Evolutionary conservation across 2,113 vertebrate genomes (phyloP), one percentile per base, ranked within the genome.

Genomic region (Argyrosomus japonicus): DNA sequence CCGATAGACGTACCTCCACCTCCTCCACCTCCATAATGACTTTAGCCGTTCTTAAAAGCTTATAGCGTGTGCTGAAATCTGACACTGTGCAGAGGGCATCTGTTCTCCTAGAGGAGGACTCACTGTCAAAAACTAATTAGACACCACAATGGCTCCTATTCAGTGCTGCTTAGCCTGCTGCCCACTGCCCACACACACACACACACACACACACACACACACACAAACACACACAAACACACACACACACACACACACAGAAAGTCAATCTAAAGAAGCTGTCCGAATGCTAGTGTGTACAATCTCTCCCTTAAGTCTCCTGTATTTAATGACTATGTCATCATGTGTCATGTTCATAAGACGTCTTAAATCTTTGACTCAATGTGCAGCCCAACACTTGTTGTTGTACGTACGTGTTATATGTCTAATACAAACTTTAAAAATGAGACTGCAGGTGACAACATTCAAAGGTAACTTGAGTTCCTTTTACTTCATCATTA

Each of bases 41-140:
- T 88, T 88, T 58, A 90, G 81, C 83, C 47, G 29, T 61, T 90
- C 86, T 91, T 88, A 91, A 83, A 75, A 87, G 88, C 88, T 91
- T 88, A 83, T 8, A 60, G 86, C 62, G 62, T 58, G 83, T 68
- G 74, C 82, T 85, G 89, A 91, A 89, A 91, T 67, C 69, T 71
- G 89, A 90, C 84, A 87, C 81, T 43, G 81, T 17, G 79, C 73
- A 29, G 64, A 74, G 51, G 84, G 85, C 92, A 87, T 92, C 83
- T 91, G 89, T 78, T 89, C 82, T 68, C 67, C 84, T 78, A 4
- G 21, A 87, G 50, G 74, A 87, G 43, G 89, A 86, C 79, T 71
- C 73, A 21, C 84, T 64, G 45, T 83, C 77, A 88, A 74, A 89
- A 91, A 89, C 88, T 84, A 86, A 91, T 89, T 86, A 90, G 83